Evolutionary conservation across 2,797 vertebrate species (phyloP).

Genomic region (Eulemur coronatus): DNA sequence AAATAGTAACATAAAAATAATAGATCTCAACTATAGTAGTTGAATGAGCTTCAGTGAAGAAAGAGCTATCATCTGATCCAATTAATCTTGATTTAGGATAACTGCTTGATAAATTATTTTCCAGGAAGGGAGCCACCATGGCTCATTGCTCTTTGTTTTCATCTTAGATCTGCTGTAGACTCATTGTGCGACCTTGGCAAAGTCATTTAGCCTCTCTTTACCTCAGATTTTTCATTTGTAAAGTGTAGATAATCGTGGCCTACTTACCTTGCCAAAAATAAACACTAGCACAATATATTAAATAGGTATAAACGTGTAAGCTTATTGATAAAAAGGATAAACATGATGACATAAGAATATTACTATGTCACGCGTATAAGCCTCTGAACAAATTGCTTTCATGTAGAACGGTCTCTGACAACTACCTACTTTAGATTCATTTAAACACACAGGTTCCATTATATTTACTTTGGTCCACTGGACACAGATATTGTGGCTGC

Average conservation of each 20-base stretch:
- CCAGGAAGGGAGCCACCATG: conserved; percentile 38
- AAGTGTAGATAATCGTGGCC: not conserved
- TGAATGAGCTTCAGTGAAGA: not conserved
- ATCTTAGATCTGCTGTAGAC: conserved; percentile 18
- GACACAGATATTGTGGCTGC: not conserved
- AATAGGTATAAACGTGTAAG: not conserved
- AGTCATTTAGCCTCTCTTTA: conserved; percentile 59
- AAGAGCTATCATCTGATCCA: conserved; percentile 46
- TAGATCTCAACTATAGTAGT: not conserved
- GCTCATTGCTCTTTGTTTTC: conserved; percentile 61
- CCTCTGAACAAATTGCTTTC: conserved; percentile 22
- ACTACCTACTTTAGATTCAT: not conserved
- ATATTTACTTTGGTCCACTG: conserved; percentile 10
- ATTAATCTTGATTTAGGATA: conserved; percentile 71
- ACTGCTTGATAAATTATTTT: conserved; percentile 70
- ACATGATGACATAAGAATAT: not conserved
- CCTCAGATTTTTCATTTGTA: not conserved
- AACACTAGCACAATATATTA: not conserved
- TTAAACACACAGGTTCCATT: conserved; percentile 13
- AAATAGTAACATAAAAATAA: not conserved
- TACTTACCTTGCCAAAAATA: conserved; percentile 16
- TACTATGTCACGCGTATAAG: not conserved
- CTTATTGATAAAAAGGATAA: not conserved
- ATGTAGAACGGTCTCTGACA: not conserved
- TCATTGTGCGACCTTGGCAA: conserved; percentile 55